Base-by-base conservation (phyloP, 2,888 invertebrate species). In the Drosophila birchii region DNA sequence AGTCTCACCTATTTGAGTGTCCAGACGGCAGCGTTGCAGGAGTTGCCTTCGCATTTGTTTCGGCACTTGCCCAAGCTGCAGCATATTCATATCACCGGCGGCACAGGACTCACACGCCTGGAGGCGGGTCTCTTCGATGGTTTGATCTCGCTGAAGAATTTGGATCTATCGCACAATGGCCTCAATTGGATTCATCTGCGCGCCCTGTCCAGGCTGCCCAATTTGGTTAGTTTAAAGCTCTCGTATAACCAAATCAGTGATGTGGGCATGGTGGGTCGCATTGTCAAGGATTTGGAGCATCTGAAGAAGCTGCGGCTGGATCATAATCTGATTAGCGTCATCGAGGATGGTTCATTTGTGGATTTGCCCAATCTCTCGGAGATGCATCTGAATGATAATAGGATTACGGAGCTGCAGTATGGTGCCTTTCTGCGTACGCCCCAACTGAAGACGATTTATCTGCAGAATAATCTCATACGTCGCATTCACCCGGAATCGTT, bases 401-500 rank as follows among this genome's bases (percentile, higher is more conserved):
- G 94, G 49, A 96, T 97, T 49, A 94, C 94, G 18, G 95, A 96
- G 80, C 94, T 97, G 58, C 95, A 95, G 74, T 95, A 96, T 84
- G 96, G 97, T 1, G 96, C 97, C 3, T 97, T 97, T 88, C 95
- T 97, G 82, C 94, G 96, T 80, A 95, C 97, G 2, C 96, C 97
- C 0, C 94, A 94, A 73, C 91, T 97, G 67, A 94, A 95, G 83
- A 94, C 94, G 18, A 93, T 97, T 16, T 96, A 97, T 91, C 93
- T 97, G 75, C 97, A 96, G 90, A 94, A 95, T 79, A 97, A 97
- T 90, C 93, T 94, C 60, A 94, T 97, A 51, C 94, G 95, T 58
- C 94, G 95, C 82, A 95, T 97, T 57, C 97, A 97, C 81, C 96
- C 96, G 0, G 96, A 97, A 91, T 96, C 97, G 63, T 96, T 97